phyloP scores from a whole-genome alignment of 2,888 invertebrate genomes.

The Boloria euphrosyne region DNA sequence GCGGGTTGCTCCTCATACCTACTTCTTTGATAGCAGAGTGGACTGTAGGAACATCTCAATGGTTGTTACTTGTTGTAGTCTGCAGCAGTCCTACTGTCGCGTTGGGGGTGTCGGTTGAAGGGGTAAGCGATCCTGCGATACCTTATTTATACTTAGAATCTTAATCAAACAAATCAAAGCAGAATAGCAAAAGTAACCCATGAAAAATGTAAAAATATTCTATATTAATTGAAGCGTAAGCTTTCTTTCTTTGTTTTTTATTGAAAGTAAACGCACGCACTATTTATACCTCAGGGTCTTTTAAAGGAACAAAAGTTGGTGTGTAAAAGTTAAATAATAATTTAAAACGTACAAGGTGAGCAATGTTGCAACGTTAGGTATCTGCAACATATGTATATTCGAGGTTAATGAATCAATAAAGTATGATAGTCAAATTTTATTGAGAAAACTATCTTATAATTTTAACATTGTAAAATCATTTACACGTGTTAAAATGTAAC shows the following conservation, averaged over 20 bases:
- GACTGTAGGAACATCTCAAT: too few relatives aligned
- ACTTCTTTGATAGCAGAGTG: too few relatives aligned
- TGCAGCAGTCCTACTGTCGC: too few relatives aligned
- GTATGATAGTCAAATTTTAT: conserved; percentile 45
- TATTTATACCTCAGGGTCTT: neutral
- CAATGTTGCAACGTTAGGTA: conserved; percentile 22
- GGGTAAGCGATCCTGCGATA: too few relatives aligned
- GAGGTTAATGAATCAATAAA: conserved; percentile 34
- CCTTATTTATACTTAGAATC: too few relatives aligned
- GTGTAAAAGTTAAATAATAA: conserved; percentile 6
- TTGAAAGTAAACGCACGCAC: conserved; percentile 4
- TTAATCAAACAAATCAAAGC: too few relatives aligned
- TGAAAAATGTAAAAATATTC: too few relatives aligned
- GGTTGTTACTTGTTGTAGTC: too few relatives aligned
- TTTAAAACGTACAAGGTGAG: conserved; percentile 18
- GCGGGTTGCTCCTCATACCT: too few relatives aligned
- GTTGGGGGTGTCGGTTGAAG: too few relatives aligned
- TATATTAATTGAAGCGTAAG: too few relatives aligned
- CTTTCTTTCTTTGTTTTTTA: neutral
- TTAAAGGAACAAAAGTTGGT: neutral
- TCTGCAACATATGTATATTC: conserved; percentile 16
- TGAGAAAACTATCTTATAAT: conserved; percentile 48
- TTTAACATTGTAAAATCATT: conserved; percentile 34
- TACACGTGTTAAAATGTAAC: conserved; percentile 4
- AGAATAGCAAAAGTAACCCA: too few relatives aligned